Percentiles rank a stretch among this genome's conserved stretches.
Conservation (phyloP, 1,140 invertebrate genomes). For the Aphaenogaster floridana region DNA sequence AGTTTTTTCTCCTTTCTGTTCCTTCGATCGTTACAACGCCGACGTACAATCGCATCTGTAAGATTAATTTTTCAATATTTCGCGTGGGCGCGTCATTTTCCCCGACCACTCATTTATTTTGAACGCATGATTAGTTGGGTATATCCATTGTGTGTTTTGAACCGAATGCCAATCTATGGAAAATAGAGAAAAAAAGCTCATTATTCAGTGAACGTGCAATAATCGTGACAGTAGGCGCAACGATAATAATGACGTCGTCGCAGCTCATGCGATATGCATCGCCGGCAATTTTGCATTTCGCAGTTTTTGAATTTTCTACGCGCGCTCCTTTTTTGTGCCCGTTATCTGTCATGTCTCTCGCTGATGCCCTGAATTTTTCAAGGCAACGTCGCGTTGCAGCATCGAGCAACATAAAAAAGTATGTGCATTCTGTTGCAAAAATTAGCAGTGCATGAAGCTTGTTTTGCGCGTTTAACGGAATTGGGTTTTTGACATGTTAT, state of each 20-base stretch:
- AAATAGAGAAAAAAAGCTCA: slow-evolving; percentile 43
- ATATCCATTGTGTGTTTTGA: not conserved
- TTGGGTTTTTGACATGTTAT: slow-evolving; percentile 45
- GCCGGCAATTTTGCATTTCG: slow-evolving; percentile 43
- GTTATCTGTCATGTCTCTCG: slow-evolving; percentile 44
- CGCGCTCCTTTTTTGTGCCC: not conserved
- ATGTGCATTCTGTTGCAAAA: slow-evolving; percentile 18
- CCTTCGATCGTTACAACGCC: not conserved
- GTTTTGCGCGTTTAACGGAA: slow-evolving; percentile 35
- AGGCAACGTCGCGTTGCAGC: slow-evolving; percentile 21
- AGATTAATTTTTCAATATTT: slow-evolving; percentile 43
- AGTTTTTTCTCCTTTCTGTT: slow-evolving; percentile 24
- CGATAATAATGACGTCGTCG: slow-evolving; percentile 54
- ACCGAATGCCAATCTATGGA: not conserved
- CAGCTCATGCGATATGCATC: slow-evolving; percentile 33
- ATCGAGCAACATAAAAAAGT: slow-evolving; percentile 29
- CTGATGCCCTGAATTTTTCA: slow-evolving; percentile 54
- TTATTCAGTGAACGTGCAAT: slow-evolving; percentile 55
- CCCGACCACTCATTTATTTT: slow-evolving; percentile 7
- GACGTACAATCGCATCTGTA: slow-evolving; percentile 8
- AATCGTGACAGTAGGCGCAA: slow-evolving; percentile 48
- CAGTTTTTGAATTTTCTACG: slow-evolving; percentile 62
- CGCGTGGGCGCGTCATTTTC: not conserved
- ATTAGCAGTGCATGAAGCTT: slow-evolving; percentile 44
- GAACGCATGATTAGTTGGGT: slow-evolving; percentile 22